Evolutionary conservation across 2,113 vertebrate genomes (phyloP).

Genomic region (Notothenia coriiceps): DNA sequence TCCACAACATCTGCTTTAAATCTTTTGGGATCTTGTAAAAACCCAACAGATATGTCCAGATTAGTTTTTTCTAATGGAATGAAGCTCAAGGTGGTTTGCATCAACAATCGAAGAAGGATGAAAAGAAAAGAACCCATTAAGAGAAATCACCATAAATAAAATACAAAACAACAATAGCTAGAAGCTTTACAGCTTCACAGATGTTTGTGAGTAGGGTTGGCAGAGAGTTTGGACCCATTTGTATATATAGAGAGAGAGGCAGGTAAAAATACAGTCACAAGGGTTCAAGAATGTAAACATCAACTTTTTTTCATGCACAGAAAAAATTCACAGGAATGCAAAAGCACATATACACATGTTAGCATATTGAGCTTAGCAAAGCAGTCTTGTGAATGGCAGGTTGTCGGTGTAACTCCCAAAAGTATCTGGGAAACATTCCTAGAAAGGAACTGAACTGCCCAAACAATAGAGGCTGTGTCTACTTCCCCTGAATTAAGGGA

Average conservation of each 20-base stretch:
- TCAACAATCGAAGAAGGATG: neutral
- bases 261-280: neutral
- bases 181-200: neutral
- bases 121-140: neutral
- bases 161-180: neutral
- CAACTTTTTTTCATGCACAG: too few species aligned
- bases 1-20: neutral
- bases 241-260: neutral
- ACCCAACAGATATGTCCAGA: neutral
- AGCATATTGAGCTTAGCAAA: neutral
- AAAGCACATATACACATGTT: neutral
- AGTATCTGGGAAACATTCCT: conserved; percentile 5
- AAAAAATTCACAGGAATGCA: neutral
- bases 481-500: neutral
- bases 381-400: conserved; percentile 3
- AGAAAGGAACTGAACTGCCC: conserved; percentile 3
- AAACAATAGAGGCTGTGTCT: neutral
- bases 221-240: neutral
- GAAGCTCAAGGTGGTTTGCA: neutral
- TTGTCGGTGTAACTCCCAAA: conserved; percentile 28
- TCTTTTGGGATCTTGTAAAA: neutral
- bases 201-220: neutral
- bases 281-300: neutral
- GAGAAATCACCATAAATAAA: neutral
- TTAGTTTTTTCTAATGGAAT: neutral